phyloP scores from a whole-genome alignment of 1,140 invertebrate species.

The Dreissena polymorpha region DNA sequence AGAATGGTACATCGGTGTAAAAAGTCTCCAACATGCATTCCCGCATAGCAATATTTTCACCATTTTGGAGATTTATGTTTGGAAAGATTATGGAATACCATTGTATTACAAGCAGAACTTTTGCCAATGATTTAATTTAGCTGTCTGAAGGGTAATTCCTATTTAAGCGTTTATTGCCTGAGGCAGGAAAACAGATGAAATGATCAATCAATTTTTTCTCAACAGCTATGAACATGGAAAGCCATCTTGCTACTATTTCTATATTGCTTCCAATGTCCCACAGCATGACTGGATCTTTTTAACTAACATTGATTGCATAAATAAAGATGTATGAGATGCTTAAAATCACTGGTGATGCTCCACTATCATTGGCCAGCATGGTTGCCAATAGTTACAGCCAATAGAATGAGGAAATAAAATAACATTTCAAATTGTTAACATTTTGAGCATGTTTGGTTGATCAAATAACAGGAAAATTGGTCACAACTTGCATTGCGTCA shows the following conservation, averaged over 20 bases:
- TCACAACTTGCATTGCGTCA: background rate
- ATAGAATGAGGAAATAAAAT: background rate
- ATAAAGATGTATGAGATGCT: background rate
- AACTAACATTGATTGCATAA: conserved; percentile 3
- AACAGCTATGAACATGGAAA: too few species aligned
- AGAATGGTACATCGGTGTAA: too few species aligned
- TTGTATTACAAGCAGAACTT: too few species aligned
- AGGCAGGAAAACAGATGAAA: background rate
- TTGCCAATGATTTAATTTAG: too few species aligned
- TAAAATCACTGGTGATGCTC: background rate
- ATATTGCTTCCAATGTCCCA: background rate
- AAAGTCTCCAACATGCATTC: too few species aligned
- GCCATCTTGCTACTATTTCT: too few species aligned
- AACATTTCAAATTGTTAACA: too few species aligned
- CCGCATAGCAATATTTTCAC: too few species aligned
- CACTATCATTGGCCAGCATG: background rate
- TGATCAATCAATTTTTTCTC: background rate
- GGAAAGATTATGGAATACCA: too few species aligned
- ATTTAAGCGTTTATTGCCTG: too few species aligned
- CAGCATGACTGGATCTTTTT: background rate
- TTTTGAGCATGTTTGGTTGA: background rate
- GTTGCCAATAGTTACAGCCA: background rate
- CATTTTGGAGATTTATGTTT: too few species aligned
- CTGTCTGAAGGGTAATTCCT: too few species aligned
- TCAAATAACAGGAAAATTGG: background rate